These are phyloP conservation scores for Xenopus petersii DNA, from an alignment of 2,797 vertebrate genomes.

Conservation along the genomic window DNA sequence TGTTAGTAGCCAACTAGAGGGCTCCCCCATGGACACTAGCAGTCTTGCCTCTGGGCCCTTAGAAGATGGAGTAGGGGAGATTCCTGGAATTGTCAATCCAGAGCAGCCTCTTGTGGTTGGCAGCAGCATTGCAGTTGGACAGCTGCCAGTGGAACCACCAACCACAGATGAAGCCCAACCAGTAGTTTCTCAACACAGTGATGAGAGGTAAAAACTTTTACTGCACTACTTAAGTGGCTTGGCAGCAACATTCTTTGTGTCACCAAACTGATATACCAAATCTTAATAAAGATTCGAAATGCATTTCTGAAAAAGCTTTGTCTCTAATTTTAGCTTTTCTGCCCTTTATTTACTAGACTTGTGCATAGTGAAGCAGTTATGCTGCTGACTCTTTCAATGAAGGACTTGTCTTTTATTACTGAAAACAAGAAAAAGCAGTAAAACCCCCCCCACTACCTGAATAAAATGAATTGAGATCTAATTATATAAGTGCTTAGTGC, in stretches of 20 bases:
- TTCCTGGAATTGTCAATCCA: conserved; percentile 48
- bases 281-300: background rate
- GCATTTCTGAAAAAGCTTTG: too few relatives aligned
- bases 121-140: conserved; percentile 43
- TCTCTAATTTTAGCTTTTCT: too few relatives aligned
- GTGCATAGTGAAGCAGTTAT: too few relatives aligned
- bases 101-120: conserved; percentile 53
- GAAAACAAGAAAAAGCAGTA: too few relatives aligned
- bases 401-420: too few relatives aligned
- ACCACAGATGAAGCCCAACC: conserved; percentile 31
- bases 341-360: too few relatives aligned
- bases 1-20: conserved; percentile 85
- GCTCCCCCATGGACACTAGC: conserved; percentile 94
- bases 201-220: conserved; percentile 36
- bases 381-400: too few relatives aligned
- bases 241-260: too few relatives aligned
- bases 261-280: background rate
- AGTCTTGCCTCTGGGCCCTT: conserved; percentile 86
- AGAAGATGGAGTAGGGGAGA: conserved; percentile 71
- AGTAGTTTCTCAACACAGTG: conserved; percentile 41
- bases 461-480: too few relatives aligned
- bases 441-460: too few relatives aligned
- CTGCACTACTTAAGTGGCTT: too few relatives aligned
- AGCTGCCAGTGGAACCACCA: conserved; percentile 24
- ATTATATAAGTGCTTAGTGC: too few relatives aligned